Evolutionary conservation across 2,888 invertebrate genomes (phyloP).

Genomic region (Neocrepidodera transversa): DNA sequence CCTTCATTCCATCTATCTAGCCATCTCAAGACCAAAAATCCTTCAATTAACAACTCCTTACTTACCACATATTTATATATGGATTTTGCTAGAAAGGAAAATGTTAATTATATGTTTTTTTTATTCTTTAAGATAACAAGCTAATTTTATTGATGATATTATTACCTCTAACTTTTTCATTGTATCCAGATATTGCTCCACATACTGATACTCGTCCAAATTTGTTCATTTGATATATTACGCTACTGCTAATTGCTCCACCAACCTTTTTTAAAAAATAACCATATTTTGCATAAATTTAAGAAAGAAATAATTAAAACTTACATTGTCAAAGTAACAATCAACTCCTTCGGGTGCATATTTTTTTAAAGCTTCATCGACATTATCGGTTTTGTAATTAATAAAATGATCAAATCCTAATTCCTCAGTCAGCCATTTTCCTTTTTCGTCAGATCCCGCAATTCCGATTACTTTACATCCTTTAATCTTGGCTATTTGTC

Average conservation of each 20-base stretch:
- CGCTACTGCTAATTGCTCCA: slow-evolving; percentile 69
- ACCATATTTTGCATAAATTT: too few species aligned
- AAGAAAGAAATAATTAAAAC: slow-evolving; percentile 45
- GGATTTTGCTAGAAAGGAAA: slow-evolving; percentile 37
- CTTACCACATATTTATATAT: slow-evolving; percentile 36
- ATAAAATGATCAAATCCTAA: slow-evolving; percentile 72
- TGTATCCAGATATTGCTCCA: slow-evolving; percentile 75
- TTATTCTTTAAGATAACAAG: background rate
- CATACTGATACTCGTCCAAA: slow-evolving; percentile 72
- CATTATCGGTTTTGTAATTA: slow-evolving; percentile 73
- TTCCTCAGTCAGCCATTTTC: slow-evolving; percentile 69
- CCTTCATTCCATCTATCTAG: slow-evolving; percentile 68
- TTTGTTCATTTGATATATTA: slow-evolving; percentile 70
- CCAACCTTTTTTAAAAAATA: slow-evolving; percentile 64
- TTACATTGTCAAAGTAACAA: slow-evolving; percentile 80
- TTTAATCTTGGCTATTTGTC: slow-evolving; percentile 78
- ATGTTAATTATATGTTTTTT: background rate
- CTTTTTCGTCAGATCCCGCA: slow-evolving; percentile 76
- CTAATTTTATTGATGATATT: background rate
- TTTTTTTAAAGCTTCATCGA: slow-evolving; percentile 64
- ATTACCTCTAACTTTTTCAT: slow-evolving; percentile 55
- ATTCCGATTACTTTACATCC: slow-evolving; percentile 75
- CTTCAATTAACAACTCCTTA: slow-evolving; percentile 47
- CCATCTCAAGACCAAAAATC: slow-evolving; percentile 45
- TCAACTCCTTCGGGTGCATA: slow-evolving; percentile 74